phyloP scores from a whole-genome alignment of 2,797 vertebrate species.

The Borostomias antarcticus region DNA sequence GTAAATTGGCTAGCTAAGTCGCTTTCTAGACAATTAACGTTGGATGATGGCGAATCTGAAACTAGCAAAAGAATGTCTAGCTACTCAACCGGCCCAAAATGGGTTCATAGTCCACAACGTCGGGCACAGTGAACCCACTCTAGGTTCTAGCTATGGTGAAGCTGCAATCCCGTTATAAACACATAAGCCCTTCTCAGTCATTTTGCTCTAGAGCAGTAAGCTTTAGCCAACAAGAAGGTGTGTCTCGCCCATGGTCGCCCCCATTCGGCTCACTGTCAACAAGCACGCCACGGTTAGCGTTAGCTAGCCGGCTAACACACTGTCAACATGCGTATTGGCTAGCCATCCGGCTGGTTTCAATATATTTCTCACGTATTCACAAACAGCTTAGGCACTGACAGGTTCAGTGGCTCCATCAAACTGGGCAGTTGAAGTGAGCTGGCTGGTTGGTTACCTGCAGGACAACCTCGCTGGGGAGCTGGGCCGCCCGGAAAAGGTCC shows the following conservation, averaged over 20 bases:
- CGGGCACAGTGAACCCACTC: too few species aligned
- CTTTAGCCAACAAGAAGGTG: neutral
- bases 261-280: neutral
- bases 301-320: neutral
- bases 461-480: conserved; percentile 94
- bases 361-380: neutral
- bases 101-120: too few species aligned
- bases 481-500: conserved; percentile 96
- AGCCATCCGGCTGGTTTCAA: neutral
- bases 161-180: neutral
- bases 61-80: too few species aligned
- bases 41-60: too few species aligned
- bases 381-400: neutral
- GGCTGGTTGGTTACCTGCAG: conserved; percentile 83
- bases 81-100: too few species aligned
- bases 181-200: neutral
- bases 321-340: neutral
- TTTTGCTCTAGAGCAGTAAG: neutral
- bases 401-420: neutral
- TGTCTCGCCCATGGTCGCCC: conserved; percentile 1
- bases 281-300: neutral
- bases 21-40: too few species aligned
- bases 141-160: neutral
- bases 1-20: too few species aligned
- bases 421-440: neutral